Percentiles rank a stretch among this genome's conserved stretches.
Evolutionary conservation across 2,888 invertebrate genomes (phyloP).

Genomic region (Hyposoter didymator): DNA sequence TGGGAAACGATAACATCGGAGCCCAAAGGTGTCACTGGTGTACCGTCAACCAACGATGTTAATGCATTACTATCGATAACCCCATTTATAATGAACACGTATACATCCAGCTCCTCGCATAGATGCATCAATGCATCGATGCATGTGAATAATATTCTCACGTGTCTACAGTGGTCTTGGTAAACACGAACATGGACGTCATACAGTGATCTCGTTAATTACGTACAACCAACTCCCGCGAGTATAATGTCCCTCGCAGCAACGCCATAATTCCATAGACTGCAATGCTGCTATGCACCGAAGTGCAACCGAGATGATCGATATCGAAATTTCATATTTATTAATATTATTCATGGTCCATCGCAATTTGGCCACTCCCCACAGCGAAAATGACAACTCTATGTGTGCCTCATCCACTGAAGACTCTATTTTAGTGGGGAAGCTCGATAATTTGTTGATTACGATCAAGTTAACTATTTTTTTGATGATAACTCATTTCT

Average conservation of each 20-base stretch:
- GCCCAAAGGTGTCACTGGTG: constrained; percentile 36
- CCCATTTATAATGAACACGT: constrained; percentile 21
- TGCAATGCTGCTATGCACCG: neutral
- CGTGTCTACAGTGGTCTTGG: constrained; percentile 41
- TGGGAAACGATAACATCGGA: constrained; percentile 62
- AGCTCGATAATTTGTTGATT: no score
- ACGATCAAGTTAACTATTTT: no score
- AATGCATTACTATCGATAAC: constrained; percentile 53
- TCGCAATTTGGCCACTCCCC: neutral
- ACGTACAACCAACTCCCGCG: constrained; percentile 46
- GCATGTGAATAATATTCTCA: neutral
- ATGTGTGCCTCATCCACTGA: neutral
- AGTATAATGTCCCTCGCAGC: constrained; percentile 33
- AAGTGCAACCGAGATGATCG: constrained; percentile 55
- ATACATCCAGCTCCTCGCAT: neutral
- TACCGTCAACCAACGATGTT: constrained; percentile 46
- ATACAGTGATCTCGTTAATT: constrained; percentile 71
- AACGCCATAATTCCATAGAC: constrained; percentile 1
- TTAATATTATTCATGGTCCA: neutral
- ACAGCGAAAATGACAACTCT: neutral
- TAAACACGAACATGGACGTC: constrained; percentile 59
- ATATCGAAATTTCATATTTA: constrained; percentile 41
- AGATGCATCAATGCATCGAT: neutral
- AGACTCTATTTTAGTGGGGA: no score
- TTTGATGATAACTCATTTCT: no score